phyloP scores from a whole-genome alignment of 1,140 invertebrate genomes.

The Pseudachorutes palmiensis region DNA sequence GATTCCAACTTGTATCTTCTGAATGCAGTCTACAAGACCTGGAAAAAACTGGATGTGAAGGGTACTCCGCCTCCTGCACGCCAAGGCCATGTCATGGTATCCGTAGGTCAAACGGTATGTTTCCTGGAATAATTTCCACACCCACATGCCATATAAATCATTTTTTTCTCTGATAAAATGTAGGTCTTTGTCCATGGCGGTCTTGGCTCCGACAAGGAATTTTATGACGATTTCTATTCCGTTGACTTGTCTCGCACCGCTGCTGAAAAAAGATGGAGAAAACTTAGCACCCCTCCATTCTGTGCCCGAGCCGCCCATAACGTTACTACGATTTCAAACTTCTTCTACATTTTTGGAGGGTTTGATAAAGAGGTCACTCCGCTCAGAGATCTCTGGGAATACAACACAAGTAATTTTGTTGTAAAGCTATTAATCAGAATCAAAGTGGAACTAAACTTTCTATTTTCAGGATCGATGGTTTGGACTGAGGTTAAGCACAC shows the following conservation, averaged over 20 bases:
- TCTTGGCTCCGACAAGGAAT: neutral
- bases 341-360: neutral
- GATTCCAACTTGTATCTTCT: neutral
- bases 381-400: neutral
- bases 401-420: neutral
- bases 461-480: neutral
- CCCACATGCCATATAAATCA: too few species aligned
- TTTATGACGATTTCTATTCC: neutral
- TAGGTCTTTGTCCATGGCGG: neutral
- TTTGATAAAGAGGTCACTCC: neutral
- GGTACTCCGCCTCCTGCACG: neutral
- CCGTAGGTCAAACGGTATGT: neutral
- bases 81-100: neutral
- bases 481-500: neutral
- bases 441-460: too few species aligned
- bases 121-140: too few species aligned
- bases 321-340: neutral
- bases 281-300: neutral
- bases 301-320: neutral
- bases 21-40: neutral
- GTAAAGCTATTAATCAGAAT: too few species aligned
- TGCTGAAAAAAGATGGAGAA: neutral
- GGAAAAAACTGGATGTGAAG: neutral
- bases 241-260: neutral
- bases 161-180: too few species aligned